Evolutionary conservation across 2,888 invertebrate species (phyloP).

Genomic region (Lithophane ornitopus): DNA sequence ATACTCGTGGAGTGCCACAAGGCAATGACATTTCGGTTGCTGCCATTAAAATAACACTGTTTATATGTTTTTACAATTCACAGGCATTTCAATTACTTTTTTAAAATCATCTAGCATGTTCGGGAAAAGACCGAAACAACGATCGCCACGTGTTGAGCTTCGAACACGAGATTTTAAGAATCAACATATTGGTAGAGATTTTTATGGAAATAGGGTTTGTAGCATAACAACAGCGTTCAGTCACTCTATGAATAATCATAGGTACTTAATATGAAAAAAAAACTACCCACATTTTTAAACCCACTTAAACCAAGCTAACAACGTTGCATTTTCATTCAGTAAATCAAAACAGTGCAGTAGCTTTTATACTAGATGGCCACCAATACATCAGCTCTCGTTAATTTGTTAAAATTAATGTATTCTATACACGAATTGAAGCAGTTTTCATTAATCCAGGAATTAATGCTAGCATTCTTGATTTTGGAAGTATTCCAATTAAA

Average conservation of each 20-base stretch:
- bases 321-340: conserved; percentile 7
- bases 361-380: conserved; percentile 9
- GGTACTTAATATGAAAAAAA: neutral
- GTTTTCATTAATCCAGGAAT: conserved; percentile 86
- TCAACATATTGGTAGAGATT: neutral
- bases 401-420: conserved; percentile 69
- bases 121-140: neutral
- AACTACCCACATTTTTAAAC: neutral
- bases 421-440: conserved; percentile 69
- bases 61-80: neutral
- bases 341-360: conserved; percentile 1
- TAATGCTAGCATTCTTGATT: conserved; percentile 82
- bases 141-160: neutral
- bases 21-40: conserved; percentile 4
- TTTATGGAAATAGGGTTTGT: neutral
- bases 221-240: neutral
- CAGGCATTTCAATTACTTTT: neutral
- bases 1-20: conserved; percentile 12
- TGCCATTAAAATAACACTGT: conserved; percentile 3
- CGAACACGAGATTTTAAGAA: neutral
- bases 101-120: neutral
- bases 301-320: neutral
- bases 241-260: neutral
- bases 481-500: conserved; percentile 88
- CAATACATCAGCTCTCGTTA: conserved; percentile 55